Evolutionary conservation across 2,113 vertebrate genomes (phyloP).

Genomic region (Hydrolagus affinis): DNA sequence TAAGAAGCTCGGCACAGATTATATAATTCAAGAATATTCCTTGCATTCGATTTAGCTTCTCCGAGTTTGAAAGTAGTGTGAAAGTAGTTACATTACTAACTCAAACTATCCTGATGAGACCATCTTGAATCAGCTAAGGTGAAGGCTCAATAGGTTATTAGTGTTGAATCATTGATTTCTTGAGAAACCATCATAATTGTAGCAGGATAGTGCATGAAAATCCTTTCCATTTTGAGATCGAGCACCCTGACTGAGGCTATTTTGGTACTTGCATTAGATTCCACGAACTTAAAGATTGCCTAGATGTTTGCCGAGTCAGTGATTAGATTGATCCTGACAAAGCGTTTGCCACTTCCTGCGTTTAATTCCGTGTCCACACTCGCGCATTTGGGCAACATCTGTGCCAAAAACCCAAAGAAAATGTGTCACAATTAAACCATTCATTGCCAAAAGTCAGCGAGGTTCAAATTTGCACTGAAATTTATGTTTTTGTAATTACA

Average conservation of each 20-base stretch:
- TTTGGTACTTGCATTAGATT: background rate
- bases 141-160: background rate
- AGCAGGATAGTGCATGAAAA: background rate
- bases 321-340: constrained; percentile 1
- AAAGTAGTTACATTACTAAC: background rate
- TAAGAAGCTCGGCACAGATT: no score
- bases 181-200: no score
- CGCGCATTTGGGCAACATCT: background rate
- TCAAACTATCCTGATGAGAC: background rate
- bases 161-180: background rate
- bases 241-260: background rate
- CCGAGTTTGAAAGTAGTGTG: background rate
- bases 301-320: background rate
- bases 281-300: background rate
- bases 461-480: background rate
- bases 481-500: background rate
- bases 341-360: background rate
- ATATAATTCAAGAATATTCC: no score
- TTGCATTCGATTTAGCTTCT: no score
- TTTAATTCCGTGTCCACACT: background rate
- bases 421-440: background rate
- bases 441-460: background rate
- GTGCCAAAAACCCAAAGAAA: background rate
- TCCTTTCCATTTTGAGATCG: background rate
- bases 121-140: background rate